Percentiles rank a stretch among this genome's conserved stretches.
These are phyloP conservation scores for Nilaparvata lugens DNA, from an alignment of 1,140 invertebrate species.

Conservation along the genomic window DNA sequence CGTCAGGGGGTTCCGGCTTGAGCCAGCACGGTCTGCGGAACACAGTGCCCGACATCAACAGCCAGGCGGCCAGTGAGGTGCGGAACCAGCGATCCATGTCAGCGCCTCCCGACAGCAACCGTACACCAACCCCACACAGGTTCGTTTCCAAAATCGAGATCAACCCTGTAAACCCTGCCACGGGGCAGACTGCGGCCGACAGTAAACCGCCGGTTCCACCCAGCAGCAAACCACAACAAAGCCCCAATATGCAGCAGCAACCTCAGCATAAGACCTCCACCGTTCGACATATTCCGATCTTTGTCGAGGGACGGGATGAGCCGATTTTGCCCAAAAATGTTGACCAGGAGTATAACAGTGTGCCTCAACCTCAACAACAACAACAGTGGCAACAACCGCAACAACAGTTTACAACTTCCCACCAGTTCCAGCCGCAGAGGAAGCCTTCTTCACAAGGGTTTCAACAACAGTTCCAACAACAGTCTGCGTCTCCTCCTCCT, in stretches of 20 bases:
- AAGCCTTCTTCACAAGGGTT: constrained; percentile 13
- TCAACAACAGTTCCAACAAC: constrained; percentile 18
- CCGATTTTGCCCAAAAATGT: constrained; percentile 23
- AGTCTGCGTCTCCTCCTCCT: constrained; percentile 24
- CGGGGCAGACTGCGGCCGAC: not conserved
- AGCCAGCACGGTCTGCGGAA: constrained; percentile 62
- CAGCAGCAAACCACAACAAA: constrained; percentile 22
- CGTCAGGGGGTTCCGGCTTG: constrained; percentile 29
- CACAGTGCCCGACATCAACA: constrained; percentile 58
- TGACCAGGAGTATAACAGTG: constrained; percentile 13
- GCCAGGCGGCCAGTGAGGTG: constrained; percentile 28
- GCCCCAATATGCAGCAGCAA: constrained; percentile 26
- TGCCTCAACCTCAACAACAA: constrained; percentile 24
- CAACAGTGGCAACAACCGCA: constrained; percentile 31
- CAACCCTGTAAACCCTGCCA: constrained; percentile 33
- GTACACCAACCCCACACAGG: constrained; percentile 35
- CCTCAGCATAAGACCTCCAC: constrained; percentile 32
- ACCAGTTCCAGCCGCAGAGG: constrained; percentile 33
- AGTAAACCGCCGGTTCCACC: constrained; percentile 18
- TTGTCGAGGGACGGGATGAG: constrained; percentile 66
- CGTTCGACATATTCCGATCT: constrained; percentile 77
- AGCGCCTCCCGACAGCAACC: constrained; percentile 48
- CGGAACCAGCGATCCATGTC: constrained; percentile 57
- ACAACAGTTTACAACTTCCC: constrained; percentile 28
- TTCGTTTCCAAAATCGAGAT: constrained; percentile 48